These are phyloP conservation scores for Gobio occitaniae DNA, from an alignment of 2,797 vertebrate genomes.

Conservation along the genomic window DNA sequence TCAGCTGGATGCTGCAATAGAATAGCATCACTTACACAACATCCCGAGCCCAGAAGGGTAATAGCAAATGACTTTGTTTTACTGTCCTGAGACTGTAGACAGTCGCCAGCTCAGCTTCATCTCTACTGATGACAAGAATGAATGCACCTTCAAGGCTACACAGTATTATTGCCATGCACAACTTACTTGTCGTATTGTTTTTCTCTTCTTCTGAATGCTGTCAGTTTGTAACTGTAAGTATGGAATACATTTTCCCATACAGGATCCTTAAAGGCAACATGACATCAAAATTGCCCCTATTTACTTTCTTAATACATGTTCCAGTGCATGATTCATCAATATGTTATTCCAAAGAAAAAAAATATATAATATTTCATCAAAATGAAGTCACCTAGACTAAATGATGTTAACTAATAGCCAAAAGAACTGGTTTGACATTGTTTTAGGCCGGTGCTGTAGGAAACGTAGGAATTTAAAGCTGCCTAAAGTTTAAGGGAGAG, in stretches of 20 bases:
- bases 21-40: slow-evolving; percentile 9
- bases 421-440: background rate
- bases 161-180: slow-evolving; percentile 1
- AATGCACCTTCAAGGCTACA: slow-evolving; percentile 21
- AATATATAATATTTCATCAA: background rate
- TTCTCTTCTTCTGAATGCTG: slow-evolving; percentile 23
- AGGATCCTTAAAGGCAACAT: slow-evolving; percentile 6
- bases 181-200: slow-evolving; percentile 20
- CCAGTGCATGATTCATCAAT: background rate
- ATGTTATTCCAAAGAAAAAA: background rate
- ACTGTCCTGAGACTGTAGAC: slow-evolving; percentile 12
- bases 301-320: background rate
- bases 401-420: background rate
- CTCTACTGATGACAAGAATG: background rate
- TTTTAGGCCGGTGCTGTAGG: background rate
- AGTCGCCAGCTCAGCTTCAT: background rate
- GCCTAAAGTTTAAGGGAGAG: background rate
- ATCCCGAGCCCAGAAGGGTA: background rate
- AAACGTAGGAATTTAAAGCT: background rate
- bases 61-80: slow-evolving; percentile 25
- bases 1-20: slow-evolving; percentile 15
- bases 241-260: slow-evolving; percentile 8
- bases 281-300: background rate
- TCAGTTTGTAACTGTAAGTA: slow-evolving; percentile 33
- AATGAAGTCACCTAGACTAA: background rate